A percentile compares a stretch with the other conserved stretches of the same genome.
phyloP scores from a whole-genome alignment of 2,888 invertebrate genomes.

The Tortrix viridana region DNA sequence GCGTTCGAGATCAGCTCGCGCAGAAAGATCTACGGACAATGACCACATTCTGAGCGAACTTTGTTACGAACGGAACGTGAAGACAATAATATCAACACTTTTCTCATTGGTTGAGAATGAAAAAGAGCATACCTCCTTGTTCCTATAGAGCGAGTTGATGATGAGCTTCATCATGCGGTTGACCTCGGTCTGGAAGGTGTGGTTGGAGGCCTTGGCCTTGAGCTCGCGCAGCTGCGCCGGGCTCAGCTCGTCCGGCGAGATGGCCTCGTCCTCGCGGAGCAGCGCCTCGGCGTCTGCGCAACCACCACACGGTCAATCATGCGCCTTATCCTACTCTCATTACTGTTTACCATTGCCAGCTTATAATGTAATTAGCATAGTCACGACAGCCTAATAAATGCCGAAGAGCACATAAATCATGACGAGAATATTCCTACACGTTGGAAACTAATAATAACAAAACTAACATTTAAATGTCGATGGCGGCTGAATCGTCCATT shows the following conservation, averaged over 20 bases:
- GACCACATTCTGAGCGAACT: too few relatives aligned
- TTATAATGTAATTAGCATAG: too few relatives aligned
- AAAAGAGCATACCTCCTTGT: slow-evolving; percentile 91
- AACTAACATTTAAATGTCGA: too few relatives aligned
- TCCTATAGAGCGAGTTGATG: slow-evolving; percentile 99
- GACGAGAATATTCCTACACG: too few relatives aligned
- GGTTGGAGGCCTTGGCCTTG: slow-evolving; percentile 94
- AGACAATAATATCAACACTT: neutral
- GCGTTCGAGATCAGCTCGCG: slow-evolving; percentile 99
- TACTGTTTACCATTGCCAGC: too few relatives aligned
- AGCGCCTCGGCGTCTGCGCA: slow-evolving; percentile 94
- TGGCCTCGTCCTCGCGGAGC: slow-evolving; percentile 97
- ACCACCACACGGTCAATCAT: neutral
- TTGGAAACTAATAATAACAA: too few relatives aligned
- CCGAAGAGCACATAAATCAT: too few relatives aligned
- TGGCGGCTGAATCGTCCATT: too few relatives aligned
- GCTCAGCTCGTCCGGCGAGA: slow-evolving; percentile 97
- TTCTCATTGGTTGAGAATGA: neutral
- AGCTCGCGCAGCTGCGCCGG: slow-evolving; percentile 97
- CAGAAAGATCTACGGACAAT: slow-evolving; percentile 90
- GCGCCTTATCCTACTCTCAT: too few relatives aligned
- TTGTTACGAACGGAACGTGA: neutral
- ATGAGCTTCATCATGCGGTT: slow-evolving; percentile 99
- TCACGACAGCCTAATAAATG: too few relatives aligned
- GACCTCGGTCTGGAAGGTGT: slow-evolving; percentile 98